Base-by-base conservation (phyloP, 2,888 invertebrate species). In the Oasisia sp. region DNA sequence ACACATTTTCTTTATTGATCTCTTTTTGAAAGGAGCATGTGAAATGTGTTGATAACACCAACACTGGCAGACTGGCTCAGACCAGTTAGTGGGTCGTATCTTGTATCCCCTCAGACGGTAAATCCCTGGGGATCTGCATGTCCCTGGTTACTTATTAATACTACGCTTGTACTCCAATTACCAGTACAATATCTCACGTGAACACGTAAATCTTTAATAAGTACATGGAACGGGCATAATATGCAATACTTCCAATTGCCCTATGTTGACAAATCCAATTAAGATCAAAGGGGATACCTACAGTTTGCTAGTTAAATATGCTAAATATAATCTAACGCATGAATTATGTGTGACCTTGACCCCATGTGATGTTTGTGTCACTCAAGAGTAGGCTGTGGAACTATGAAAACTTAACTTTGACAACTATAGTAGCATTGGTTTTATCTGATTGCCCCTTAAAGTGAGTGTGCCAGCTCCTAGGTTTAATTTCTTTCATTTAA, bases 71-170 rank as follows among this genome's bases (percentile, higher is more conserved):
- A 74, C 7, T 19, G 14, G 74, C 74, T 74, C 19, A 1, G 27
- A 74, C 27, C 7, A 74, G 74, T 74, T 7, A 3, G 74, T 74
- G 14, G 74, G 27, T 7, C 7, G 4, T 74, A n/a, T 74, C 0
- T 7, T 19, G n/a, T 74, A n/a, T 74, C 27, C 74, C n/a, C 19
- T 74, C 1, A 3, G n/a, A 74, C 27, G 14, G 5, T 50, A 27
- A 74, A 74, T 74, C 74, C 74, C 19, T 19, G 27, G 74, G n/a
- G 74, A 74, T 7, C 14, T 7, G 5, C 74, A 74, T 27, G 74
- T 74, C 74, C n/a, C 19, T 74, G 74, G 74, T 74, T 74, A 74
- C 27, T 74, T 74, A 74, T 74, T 74, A 74, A 74, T 74, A 74
- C 74, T 27, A 19, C 14, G 74, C 74, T 74, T 74, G 74, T 74